Evolutionary conservation across 2,113 vertebrate species (phyloP).

Genomic region (Chinchilla lanigera): DNA sequence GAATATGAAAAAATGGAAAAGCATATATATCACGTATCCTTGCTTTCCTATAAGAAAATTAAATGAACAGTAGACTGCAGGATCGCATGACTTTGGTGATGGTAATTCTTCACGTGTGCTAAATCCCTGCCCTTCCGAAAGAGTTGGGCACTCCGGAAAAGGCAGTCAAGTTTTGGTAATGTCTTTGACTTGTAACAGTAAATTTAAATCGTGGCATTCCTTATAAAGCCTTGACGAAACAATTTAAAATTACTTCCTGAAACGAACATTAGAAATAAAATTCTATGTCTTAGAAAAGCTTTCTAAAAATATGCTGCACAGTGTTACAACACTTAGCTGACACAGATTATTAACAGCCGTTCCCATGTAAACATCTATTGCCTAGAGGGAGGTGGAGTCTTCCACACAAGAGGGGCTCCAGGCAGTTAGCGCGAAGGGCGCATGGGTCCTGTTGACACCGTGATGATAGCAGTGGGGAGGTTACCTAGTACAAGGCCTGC

Average conservation of each 20-base stretch:
- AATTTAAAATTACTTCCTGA: constrained; percentile 47
- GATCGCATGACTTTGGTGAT: neutral
- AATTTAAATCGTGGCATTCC: neutral
- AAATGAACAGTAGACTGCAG: neutral
- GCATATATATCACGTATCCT: constrained; percentile 60
- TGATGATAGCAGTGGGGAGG: constrained; percentile 57
- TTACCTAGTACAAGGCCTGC: constrained; percentile 53
- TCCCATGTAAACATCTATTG: neutral
- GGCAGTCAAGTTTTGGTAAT: neutral
- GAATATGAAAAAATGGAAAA: constrained; percentile 49
- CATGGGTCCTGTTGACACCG: constrained; percentile 33
- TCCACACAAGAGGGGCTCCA: neutral
- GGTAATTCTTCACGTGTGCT: neutral
- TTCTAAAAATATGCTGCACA: neutral
- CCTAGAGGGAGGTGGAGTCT: neutral
- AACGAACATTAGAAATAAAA: constrained; percentile 29
- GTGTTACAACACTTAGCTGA: constrained; percentile 12
- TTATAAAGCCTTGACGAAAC: neutral
- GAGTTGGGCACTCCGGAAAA: neutral
- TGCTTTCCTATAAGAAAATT: constrained; percentile 31
- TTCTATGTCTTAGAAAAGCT: neutral
- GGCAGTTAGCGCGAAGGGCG: constrained; percentile 28
- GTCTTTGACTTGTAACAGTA: neutral
- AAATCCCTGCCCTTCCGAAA: neutral
- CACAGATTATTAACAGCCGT: neutral